phyloP scores from a whole-genome alignment of 1,140 invertebrate genomes.

The Drosophila mojavensis region DNA sequence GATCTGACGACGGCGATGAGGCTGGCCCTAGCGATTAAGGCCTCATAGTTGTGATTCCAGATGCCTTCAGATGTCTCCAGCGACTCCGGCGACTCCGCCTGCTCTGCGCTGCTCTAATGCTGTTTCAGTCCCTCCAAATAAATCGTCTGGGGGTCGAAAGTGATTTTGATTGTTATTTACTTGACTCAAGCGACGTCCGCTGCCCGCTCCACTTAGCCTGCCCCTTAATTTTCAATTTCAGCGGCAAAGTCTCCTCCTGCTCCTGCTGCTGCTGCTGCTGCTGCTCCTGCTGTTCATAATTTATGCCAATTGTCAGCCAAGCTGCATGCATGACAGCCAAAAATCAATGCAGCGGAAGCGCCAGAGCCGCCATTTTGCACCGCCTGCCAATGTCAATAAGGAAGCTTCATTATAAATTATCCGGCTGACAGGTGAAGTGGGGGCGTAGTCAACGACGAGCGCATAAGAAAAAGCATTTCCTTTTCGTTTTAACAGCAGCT shows the following conservation, averaged over 20 bases:
- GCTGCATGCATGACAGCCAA: constrained; percentile 58
- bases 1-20: constrained; percentile 73
- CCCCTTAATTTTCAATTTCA: constrained; percentile 43
- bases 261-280: neutral
- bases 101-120: neutral
- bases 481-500: constrained; percentile 9
- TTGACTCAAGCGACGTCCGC: constrained; percentile 36
- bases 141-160: constrained; percentile 77
- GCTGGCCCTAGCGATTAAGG: constrained; percentile 73
- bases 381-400: constrained; percentile 62
- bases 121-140: constrained; percentile 36
- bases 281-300: constrained; percentile 49
- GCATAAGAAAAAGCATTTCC: constrained; percentile 40
- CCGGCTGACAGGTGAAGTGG: constrained; percentile 62
- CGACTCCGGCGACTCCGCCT: neutral
- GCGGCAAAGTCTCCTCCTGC: constrained; percentile 4
- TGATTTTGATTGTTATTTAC: constrained; percentile 82
- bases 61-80: neutral
- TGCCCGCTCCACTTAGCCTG: neutral
- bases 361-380: neutral
- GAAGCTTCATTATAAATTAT: constrained; percentile 79
- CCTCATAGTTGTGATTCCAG: constrained; percentile 65
- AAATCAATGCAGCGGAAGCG: constrained; percentile 74
- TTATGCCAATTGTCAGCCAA: constrained; percentile 60
- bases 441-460: constrained; percentile 35